Evolutionary conservation across 2,888 invertebrate genomes (phyloP).

Genomic region (Notocelia uddmanniana): DNA sequence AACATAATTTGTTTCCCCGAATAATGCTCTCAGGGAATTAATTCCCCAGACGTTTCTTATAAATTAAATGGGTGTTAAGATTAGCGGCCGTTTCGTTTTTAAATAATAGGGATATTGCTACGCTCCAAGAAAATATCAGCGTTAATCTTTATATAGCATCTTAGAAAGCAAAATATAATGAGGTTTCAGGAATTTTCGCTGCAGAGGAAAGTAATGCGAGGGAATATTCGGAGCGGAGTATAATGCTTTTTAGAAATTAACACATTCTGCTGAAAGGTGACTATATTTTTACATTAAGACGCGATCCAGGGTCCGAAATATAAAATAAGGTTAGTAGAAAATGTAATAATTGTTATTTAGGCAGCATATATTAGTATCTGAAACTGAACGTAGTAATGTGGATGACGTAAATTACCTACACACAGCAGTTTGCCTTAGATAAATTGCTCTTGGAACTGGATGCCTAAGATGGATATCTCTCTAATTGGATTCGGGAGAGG

Average conservation of each 20-base stretch:
- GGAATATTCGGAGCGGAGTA: constrained; percentile 34
- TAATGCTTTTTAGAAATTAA: constrained; percentile 41
- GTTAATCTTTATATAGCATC: constrained; percentile 42
- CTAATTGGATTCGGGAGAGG: constrained; percentile 66
- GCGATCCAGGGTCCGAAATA: constrained; percentile 21
- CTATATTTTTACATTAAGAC: constrained; percentile 34
- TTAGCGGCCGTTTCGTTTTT: constrained; percentile 57
- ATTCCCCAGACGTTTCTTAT: constrained; percentile 57
- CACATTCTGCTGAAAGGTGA: constrained; percentile 25
- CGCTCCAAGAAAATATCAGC: constrained; percentile 41
- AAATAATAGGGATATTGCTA: constrained; percentile 51
- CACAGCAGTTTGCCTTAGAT: constrained; percentile 43
- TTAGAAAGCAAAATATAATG: constrained; percentile 43
- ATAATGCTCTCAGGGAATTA: constrained; percentile 56
- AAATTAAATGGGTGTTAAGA: constrained; percentile 58
- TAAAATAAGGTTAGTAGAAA: constrained; percentile 23
- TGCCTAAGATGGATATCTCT: constrained; percentile 49
- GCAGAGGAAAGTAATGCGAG: constrained; percentile 15
- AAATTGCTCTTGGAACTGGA: constrained; percentile 47
- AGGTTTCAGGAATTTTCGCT: constrained; percentile 38
- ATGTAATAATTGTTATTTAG: constrained; percentile 31
- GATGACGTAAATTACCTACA: constrained; percentile 40
- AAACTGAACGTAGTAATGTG: constrained; percentile 38
- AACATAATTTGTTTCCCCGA: constrained; percentile 56
- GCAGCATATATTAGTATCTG: constrained; percentile 25